Percentiles rank a stretch among this genome's conserved stretches.
phyloP scores from a whole-genome alignment of 2,797 vertebrate species.

The Champsocephalus gunnari region DNA sequence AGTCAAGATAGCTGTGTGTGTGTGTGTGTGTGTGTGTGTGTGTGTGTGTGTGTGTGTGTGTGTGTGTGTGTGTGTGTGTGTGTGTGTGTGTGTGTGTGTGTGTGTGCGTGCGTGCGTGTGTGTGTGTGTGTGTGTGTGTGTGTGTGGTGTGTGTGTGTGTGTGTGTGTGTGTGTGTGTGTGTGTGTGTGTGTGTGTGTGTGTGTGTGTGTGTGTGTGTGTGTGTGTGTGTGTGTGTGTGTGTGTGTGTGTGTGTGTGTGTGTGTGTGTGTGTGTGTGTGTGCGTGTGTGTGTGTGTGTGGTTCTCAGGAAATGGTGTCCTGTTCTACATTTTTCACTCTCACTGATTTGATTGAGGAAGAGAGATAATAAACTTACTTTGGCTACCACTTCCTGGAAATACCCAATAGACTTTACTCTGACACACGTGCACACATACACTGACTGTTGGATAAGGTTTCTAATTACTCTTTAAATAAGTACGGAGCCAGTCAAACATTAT shows the following conservation, averaged over 20 bases:
- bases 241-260: too few species aligned
- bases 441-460: not conserved
- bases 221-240: slow-evolving; percentile 24
- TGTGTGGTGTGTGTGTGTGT: slow-evolving; percentile 14
- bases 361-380: slow-evolving; percentile 77
- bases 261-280: slow-evolving; percentile 17
- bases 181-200: slow-evolving; percentile 19
- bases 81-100: slow-evolving; percentile 17
- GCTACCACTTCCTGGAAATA: slow-evolving; percentile 75
- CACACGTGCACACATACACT: not conserved
- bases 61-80: too few species aligned
- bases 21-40: slow-evolving; percentile 24
- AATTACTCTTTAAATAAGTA: not conserved
- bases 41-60: slow-evolving; percentile 13
- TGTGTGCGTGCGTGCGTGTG: too few species aligned
- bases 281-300: slow-evolving; percentile 12
- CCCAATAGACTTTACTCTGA: slow-evolving; percentile 42
- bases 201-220: slow-evolving; percentile 21
- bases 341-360: slow-evolving; percentile 78
- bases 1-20: slow-evolving; percentile 35
- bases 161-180: too few species aligned
- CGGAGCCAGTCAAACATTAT: too few species aligned
- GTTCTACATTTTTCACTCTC: slow-evolving; percentile 71
- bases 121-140: not conserved
- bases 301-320: slow-evolving; percentile 66